A percentile compares a stretch with the other conserved stretches of the same genome.
Conservation (phyloP, 1,140 invertebrate genomes). For the Drosophila varians region DNA sequence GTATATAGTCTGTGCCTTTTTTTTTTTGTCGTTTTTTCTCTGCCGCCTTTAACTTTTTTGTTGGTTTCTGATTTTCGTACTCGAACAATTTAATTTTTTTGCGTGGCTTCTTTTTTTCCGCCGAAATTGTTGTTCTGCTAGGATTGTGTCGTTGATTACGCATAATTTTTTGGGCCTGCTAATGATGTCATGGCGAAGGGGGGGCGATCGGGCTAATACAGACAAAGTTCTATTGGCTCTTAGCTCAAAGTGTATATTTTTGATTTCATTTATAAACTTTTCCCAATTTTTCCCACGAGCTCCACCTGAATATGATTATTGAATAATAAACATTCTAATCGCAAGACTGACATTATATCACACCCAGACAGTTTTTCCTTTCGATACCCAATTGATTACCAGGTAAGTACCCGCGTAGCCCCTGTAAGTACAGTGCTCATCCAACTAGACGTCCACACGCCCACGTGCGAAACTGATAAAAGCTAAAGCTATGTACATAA, state of each 20-base stretch:
- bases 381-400: neutral
- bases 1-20: conserved; percentile 37
- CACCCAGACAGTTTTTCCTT: conserved; percentile 7
- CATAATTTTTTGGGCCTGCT: conserved; percentile 65
- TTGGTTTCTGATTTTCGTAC: conserved; percentile 45
- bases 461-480: conserved; percentile 28
- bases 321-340: conserved; percentile 25
- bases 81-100: conserved; percentile 72
- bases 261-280: neutral
- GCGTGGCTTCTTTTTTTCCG: conserved; percentile 60
- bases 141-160: conserved; percentile 70
- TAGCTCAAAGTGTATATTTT: neutral
- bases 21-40: conserved; percentile 6
- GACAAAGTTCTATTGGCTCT: too few relatives aligned
- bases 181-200: conserved; percentile 67
- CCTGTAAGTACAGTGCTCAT: conserved; percentile 11
- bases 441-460: neutral
- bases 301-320: conserved; percentile 7
- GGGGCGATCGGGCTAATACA: neutral
- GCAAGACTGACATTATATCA: conserved; percentile 5
- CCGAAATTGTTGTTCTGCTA: conserved; percentile 45
- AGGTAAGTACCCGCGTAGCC: conserved; percentile 3
- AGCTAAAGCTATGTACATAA: conserved; percentile 7
- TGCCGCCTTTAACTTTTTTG: conserved; percentile 16
- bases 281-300: neutral